phyloP scores from a whole-genome alignment of 1,140 invertebrate genomes.

The Maconellicoccus hirsutus region DNA sequence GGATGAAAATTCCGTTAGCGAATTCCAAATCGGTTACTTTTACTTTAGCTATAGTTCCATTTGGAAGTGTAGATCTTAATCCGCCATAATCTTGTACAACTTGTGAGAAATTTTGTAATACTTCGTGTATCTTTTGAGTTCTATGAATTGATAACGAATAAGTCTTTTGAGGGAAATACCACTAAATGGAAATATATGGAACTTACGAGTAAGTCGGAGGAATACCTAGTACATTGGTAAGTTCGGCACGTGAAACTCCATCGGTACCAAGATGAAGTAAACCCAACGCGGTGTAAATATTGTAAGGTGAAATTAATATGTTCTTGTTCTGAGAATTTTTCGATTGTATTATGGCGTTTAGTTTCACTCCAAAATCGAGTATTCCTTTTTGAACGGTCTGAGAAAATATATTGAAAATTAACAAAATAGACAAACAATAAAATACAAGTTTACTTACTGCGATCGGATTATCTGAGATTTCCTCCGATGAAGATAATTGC shows the following conservation, averaged over 20 bases:
- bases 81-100: neutral
- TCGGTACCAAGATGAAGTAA: neutral
- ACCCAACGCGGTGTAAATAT: neutral
- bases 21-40: neutral
- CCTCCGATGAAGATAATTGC: too few species aligned
- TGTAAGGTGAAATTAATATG: neutral
- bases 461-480: too few species aligned
- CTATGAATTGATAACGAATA: neutral
- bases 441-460: too few species aligned
- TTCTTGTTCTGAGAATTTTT: neutral
- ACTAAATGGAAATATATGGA: neutral
- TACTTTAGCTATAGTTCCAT: neutral
- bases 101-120: neutral
- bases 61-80: neutral
- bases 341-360: neutral
- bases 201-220: neutral
- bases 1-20: neutral
- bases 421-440: too few species aligned
- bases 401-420: too few species aligned
- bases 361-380: neutral
- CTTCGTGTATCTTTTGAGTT: neutral
- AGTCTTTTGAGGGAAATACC: neutral
- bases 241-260: neutral
- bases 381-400: neutral
- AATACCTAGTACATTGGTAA: neutral